Base-by-base conservation (phyloP, 2,888 invertebrate genomes). In the Lasioglossum lativentre region DNA sequence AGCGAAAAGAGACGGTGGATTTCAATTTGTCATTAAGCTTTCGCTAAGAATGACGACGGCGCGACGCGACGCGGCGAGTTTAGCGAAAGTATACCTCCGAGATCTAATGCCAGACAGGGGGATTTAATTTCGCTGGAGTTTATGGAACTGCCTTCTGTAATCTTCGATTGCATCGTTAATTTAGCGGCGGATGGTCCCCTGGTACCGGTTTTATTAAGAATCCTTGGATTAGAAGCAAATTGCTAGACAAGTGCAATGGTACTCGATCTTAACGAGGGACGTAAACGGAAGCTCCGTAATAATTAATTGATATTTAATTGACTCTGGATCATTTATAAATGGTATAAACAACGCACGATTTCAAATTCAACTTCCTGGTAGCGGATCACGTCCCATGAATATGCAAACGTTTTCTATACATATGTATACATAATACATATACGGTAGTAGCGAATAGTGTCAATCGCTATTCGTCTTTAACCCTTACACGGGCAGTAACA, bases 51-150 rank as follows among this genome's bases (percentile, higher is more conserved):
- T 34, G 2, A 30, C 59, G 59, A 30, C 59, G 34, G 34, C 34
- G 34, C 34, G 34, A 3, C 34, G 34, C 34, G 34, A 3, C 34
- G 34, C 34, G 27, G 27, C 30, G 30, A 16, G 66, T 23, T 10
- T 8, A 34, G 38, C 68, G n/a, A 68, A 68, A 34, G 38, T 23
- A 68, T 40, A 68, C 66, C 30, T 23, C 16, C 19, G 19, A 19
- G 40, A 45, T 47, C 66, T 45, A 27, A 10, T 10, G 14, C 27
- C 40, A 47, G 47, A 45, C 47, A 38, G 38, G 19, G 27, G 23
- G 27, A 74, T 63, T 45, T 79, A 79, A 79, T 45, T 73, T 47
- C 47, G 4, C 38, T 6, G 16, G 38, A 66, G 74, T 79, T 74
- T 66, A 66, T 38, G 45, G 63, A 47, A 74, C 10, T 23, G 52